Base-by-base conservation (phyloP, 2,888 invertebrate species). In the Rosalia funebris region DNA sequence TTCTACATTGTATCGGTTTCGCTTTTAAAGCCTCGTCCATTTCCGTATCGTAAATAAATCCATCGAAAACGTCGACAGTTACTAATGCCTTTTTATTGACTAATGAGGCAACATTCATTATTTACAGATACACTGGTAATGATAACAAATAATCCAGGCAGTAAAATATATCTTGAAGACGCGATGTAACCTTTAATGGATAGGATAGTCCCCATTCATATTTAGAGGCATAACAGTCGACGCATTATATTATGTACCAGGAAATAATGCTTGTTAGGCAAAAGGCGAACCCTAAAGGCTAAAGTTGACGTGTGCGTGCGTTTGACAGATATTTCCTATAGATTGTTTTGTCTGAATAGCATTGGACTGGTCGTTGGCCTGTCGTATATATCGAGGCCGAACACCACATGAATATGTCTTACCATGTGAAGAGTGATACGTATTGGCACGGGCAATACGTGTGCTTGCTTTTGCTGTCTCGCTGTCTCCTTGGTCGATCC, bases 311-410 rank as follows among this genome's bases (percentile, higher is more conserved):
- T 60, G 57, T 57, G 50, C 53, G 55, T 67, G 60, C 65, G 63
- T 66, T 66, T 68, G 68, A 71, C 65, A 68, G 64, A 68, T 65
- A 69, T 63, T 64, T 71, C 68, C 67, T 69, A 63, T 69, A 65
- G 63, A 69, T 65, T 71, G 70, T 75, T 75, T 73, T 74, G 75
- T 75, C 74, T 77, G 72, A 56, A 61, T 62, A 76, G 70, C 77
- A 77, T 77, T 77, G 75, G 73, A 69, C 54, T 77, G 77, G 77
- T 77, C 78, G 75, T 77, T 78, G 78, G 77, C 77, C 77, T 75
- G 73, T 71, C 71, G 71, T 71, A 71, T 70, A 71, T 75, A 77
- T 77, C 78, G 78, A 78, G 77, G 78, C 74, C 78, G 75, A 74
- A 75, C 75, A 74, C 74, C 75, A 71, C 62, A 58, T 62, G 57